These are phyloP conservation scores for Trissolcus basalis DNA, from an alignment of 1,140 invertebrate genomes.

Conservation along the genomic window DNA sequence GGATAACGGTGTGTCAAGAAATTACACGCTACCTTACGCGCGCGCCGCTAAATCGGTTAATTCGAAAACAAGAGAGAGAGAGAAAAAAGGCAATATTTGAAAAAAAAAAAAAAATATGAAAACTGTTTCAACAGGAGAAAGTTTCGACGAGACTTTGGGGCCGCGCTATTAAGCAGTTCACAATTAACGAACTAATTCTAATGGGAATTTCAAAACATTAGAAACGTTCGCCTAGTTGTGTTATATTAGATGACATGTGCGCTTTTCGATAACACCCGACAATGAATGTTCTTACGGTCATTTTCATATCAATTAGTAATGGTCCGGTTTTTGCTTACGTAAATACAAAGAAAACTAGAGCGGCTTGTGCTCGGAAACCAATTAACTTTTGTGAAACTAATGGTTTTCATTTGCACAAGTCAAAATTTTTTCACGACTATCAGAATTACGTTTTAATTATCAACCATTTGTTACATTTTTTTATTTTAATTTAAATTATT, in stretches of 20 bases:
- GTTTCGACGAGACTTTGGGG: conserved; percentile 19
- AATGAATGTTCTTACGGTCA: conserved; percentile 18
- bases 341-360: conserved; percentile 52
- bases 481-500: too few relatives aligned
- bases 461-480: too few relatives aligned
- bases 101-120: conserved; percentile 20
- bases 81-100: too few relatives aligned
- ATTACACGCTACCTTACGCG: conserved; percentile 53
- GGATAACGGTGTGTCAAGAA: conserved; percentile 54
- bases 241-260: conserved; percentile 52
- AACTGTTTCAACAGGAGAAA: conserved; percentile 57
- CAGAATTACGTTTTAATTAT: too few relatives aligned
- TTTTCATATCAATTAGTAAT: conserved; percentile 55
- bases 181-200: conserved; percentile 50
- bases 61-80: conserved; percentile 18
- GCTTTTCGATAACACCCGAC: conserved; percentile 12
- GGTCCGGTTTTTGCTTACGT: conserved; percentile 27
- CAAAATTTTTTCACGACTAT: conserved; percentile 1
- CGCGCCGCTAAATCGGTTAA: conserved; percentile 34
- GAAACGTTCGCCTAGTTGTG: conserved; percentile 23
- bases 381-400: conserved; percentile 53
- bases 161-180: conserved; percentile 30
- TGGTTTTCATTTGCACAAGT: conserved; percentile 12
- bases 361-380: conserved; percentile 21
- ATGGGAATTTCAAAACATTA: conserved; percentile 53